Conservation (phyloP, 2,113 vertebrate genomes). For the Callospermophilus lateralis region DNA sequence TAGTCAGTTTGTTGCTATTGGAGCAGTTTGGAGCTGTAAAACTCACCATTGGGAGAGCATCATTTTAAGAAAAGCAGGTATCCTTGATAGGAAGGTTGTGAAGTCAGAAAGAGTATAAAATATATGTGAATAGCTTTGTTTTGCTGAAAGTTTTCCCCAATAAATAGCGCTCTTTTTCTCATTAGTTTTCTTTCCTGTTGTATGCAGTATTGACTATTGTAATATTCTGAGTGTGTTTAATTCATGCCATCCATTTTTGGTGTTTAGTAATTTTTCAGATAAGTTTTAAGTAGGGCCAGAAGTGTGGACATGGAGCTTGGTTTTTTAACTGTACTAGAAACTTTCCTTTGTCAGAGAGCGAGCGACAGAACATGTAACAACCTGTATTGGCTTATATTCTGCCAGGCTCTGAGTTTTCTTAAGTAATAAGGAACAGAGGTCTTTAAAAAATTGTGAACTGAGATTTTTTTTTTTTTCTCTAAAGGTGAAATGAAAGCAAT, state of each 20-base stretch:
- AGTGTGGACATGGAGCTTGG: neutral
- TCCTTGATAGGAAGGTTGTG: neutral
- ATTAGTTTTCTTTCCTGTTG: neutral
- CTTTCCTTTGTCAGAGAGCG: neutral
- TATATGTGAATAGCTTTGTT: neutral
- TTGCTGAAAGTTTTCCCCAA: neutral
- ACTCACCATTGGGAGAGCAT: neutral
- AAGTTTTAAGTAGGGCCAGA: slow-evolving; percentile 21
- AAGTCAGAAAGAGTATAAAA: slow-evolving; percentile 26
- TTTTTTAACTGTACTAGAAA: slow-evolving; percentile 45
- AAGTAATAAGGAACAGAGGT: slow-evolving; percentile 68
- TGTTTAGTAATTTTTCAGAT: slow-evolving; percentile 47
- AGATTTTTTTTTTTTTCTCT: slow-evolving; percentile 62
- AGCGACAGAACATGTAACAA: slow-evolving; percentile 52
- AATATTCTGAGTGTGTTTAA: neutral
- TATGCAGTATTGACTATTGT: neutral
- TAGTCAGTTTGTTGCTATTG: neutral
- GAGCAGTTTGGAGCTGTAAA: neutral
- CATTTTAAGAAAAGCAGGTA: neutral
- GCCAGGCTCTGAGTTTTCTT: neutral
- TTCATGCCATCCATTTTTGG: neutral
- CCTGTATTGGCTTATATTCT: slow-evolving; percentile 38
- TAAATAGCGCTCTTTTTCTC: neutral
- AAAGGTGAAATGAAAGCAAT: slow-evolving; percentile 75
- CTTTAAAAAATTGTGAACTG: slow-evolving; percentile 71